These are phyloP conservation scores for Drosophila mauritiana DNA, from an alignment of 1,140 invertebrate species.

Conservation along the genomic window DNA sequence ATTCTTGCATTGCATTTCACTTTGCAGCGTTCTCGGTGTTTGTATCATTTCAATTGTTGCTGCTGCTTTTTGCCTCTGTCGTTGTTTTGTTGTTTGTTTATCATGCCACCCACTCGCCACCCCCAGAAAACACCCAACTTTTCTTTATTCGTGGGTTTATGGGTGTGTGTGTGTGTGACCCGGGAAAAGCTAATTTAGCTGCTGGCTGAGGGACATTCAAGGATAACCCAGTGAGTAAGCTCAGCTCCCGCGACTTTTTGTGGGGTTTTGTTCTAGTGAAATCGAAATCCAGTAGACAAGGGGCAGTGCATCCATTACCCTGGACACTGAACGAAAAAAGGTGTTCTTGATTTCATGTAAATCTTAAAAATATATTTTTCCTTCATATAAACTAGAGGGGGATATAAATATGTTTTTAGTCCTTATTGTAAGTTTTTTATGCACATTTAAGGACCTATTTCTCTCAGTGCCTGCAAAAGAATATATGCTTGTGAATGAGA, in stretches of 20 bases:
- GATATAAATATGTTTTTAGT: not conserved
- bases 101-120: constrained; percentile 3
- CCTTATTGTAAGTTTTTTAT: too few relatives aligned
- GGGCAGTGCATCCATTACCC: constrained; percentile 9
- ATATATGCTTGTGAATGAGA: constrained; percentile 18
- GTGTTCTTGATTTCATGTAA: not conserved
- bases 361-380: not conserved
- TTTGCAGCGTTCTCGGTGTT: constrained; percentile 52
- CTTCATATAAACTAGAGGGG: too few relatives aligned
- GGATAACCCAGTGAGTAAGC: constrained; percentile 45
- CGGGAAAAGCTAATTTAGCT: constrained; percentile 65
- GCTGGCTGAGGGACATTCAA: constrained; percentile 55
- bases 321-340: not conserved
- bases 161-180: constrained; percentile 40
- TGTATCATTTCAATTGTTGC: constrained; percentile 73
- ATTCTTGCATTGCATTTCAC: constrained; percentile 33
- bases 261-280: constrained; percentile 31
- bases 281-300: constrained; percentile 45
- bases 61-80: constrained; percentile 23
- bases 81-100: constrained; percentile 24
- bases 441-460: too few relatives aligned
- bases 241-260: constrained; percentile 24
- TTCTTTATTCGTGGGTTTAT: constrained; percentile 13
- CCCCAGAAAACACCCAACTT: not conserved
- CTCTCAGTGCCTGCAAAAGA: constrained; percentile 8